A percentile compares a stretch with the other conserved stretches of the same genome.
These are phyloP conservation scores for Lucinisca nassula DNA, from an alignment of 2,888 invertebrate species.

Conservation along the genomic window DNA sequence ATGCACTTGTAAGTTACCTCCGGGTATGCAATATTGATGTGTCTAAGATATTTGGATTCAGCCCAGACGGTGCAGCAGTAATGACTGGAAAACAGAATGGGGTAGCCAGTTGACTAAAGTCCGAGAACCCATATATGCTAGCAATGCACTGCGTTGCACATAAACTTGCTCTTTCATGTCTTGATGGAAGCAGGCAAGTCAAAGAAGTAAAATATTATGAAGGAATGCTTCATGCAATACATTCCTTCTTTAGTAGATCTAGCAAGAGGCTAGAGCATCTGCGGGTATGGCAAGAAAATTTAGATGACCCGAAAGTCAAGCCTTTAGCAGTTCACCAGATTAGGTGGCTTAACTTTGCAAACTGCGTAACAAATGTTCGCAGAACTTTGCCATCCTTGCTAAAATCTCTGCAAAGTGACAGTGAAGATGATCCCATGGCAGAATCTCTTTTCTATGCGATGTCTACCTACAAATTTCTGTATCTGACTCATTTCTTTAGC, in stretches of 20 bases:
- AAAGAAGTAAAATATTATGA: conserved; percentile 40
- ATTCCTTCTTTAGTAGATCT: conserved; percentile 38
- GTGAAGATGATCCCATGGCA: conserved; percentile 38
- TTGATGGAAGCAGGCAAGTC: too few species aligned
- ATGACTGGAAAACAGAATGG: conserved; percentile 46
- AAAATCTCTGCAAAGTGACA: conserved; percentile 45
- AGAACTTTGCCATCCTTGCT: conserved; percentile 32
- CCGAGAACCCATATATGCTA: conserved; percentile 43
- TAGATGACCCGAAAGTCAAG: conserved; percentile 31
- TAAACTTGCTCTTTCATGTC: conserved; percentile 39
- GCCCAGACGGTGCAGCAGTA: conserved; percentile 48
- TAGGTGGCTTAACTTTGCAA: conserved; percentile 38
- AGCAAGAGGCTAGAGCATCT: conserved; percentile 51
- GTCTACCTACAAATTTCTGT: conserved; percentile 41
- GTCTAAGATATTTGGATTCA: conserved; percentile 35
- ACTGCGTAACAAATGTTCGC: conserved; percentile 36
- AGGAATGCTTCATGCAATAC: conserved; percentile 26
- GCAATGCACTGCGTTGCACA: conserved; percentile 44
- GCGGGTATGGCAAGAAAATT: conserved; percentile 43
- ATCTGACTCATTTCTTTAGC: conserved; percentile 42
- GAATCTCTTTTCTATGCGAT: conserved; percentile 24
- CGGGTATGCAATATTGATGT: conserved; percentile 39
- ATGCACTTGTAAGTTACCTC: conserved; percentile 32
- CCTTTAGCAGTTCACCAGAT: background rate
- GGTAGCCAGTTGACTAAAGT: conserved; percentile 17